These are phyloP conservation scores for Tyrophagus putrescentiae DNA, from an alignment of 1,140 invertebrate genomes.

Conservation along the genomic window DNA sequence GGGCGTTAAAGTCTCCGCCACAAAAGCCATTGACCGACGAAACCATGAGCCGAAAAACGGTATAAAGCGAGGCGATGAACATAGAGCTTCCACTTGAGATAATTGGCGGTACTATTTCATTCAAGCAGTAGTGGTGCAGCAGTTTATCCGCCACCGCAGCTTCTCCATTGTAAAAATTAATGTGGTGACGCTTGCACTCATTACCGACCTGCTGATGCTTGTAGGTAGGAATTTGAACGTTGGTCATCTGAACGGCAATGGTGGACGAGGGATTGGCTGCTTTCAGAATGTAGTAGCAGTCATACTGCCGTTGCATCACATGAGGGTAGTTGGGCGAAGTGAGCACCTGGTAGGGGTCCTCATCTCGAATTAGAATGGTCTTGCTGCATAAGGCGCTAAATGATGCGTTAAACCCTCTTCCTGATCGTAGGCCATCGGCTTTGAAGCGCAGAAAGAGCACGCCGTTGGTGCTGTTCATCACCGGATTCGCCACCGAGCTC, in stretches of 20 bases:
- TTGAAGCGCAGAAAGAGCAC: slow-evolving; percentile 48
- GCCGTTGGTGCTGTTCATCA: slow-evolving; percentile 45
- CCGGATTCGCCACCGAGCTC: slow-evolving; percentile 32
- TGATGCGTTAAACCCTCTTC: slow-evolving; percentile 43
- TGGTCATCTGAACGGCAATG: slow-evolving; percentile 50
- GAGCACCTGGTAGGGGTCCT: slow-evolving; percentile 39
- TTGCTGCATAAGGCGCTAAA: slow-evolving; percentile 31
- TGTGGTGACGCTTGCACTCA: too few species aligned
- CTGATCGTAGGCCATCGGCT: slow-evolving; percentile 40
- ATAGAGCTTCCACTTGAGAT: too few species aligned
- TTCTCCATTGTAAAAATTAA: too few species aligned
- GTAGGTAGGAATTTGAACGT: too few species aligned
- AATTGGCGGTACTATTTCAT: too few species aligned
- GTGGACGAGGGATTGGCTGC: slow-evolving; percentile 43
- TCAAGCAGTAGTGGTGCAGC: too few species aligned
- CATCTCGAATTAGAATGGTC: slow-evolving; percentile 33
- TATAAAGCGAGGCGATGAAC: too few species aligned
- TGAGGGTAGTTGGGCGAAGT: slow-evolving; percentile 32
- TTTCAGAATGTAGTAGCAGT: slow-evolving; percentile 48
- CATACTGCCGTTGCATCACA: slow-evolving; percentile 25
- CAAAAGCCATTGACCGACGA: slow-evolving; percentile 48
- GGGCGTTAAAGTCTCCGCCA: slow-evolving; percentile 48
- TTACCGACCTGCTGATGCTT: too few species aligned
- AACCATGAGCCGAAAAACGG: slow-evolving; percentile 48
- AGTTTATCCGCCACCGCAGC: too few species aligned